These are phyloP conservation scores for Alaudala cheleensis DNA, from an alignment of 2,113 vertebrate species.

Conservation along the genomic window DNA sequence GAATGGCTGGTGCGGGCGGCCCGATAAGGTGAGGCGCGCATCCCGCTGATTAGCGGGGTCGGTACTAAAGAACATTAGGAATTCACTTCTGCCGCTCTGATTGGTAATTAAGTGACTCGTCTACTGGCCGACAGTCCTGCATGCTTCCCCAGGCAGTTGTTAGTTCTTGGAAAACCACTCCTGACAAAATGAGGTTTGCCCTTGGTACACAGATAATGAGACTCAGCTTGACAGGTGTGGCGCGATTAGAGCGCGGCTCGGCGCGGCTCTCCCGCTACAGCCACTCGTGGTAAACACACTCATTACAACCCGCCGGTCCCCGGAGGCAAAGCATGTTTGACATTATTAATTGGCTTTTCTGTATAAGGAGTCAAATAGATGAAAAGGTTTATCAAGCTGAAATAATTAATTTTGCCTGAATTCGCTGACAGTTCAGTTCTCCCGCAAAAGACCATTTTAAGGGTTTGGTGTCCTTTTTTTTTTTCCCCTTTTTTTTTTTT, in stretches of 20 bases:
- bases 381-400: conserved; percentile 99
- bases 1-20: background rate
- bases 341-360: conserved; percentile 99
- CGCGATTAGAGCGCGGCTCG: conserved; percentile 88
- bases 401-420: conserved; percentile 99
- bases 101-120: conserved; percentile 97
- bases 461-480: conserved; percentile 21
- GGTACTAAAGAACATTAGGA: conserved; percentile 75
- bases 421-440: conserved; percentile 99
- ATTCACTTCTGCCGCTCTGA: conserved; percentile 76
- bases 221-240: conserved; percentile 92
- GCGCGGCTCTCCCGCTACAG: conserved; percentile 75
- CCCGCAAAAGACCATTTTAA: conserved; percentile 82
- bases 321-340: conserved; percentile 96
- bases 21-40: conserved; percentile 31
- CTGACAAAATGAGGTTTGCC: conserved; percentile 91
- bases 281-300: conserved; percentile 93
- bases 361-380: conserved; percentile 98
- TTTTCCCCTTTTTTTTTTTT: background rate
- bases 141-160: conserved; percentile 83
- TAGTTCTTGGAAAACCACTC: conserved; percentile 84
- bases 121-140: conserved; percentile 84
- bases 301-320: conserved; percentile 89
- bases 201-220: conserved; percentile 93
- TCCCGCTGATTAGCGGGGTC: conserved; percentile 42